phyloP scores from a whole-genome alignment of 2,113 vertebrate species.

The Cheirogaleus medius region DNA sequence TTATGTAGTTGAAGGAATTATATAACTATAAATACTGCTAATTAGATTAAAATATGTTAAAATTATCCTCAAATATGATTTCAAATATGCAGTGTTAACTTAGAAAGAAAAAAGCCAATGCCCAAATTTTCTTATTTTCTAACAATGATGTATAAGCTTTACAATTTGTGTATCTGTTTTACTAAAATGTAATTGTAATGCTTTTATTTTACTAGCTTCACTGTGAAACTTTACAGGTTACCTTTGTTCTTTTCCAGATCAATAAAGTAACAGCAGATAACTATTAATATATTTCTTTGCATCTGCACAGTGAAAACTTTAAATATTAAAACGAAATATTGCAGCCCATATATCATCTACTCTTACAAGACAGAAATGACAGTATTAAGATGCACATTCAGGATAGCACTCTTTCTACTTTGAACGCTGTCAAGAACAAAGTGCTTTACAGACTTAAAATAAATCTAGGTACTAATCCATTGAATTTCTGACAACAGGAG shows the following conservation, averaged over 20 bases:
- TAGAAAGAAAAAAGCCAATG: not conserved
- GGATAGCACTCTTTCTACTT: conserved; percentile 92
- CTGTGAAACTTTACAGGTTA: conserved; percentile 65
- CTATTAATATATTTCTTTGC: conserved; percentile 75
- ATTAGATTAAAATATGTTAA: conserved; percentile 60
- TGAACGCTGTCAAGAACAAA: conserved; percentile 94
- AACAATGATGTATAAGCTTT: not conserved
- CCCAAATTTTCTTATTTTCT: not conserved
- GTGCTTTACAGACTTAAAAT: conserved; percentile 97
- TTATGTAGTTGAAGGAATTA: not conserved
- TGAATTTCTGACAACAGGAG: conserved; percentile 98
- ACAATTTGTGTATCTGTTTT: conserved; percentile 62
- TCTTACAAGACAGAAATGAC: conserved; percentile 94
- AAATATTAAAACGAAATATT: conserved; percentile 91
- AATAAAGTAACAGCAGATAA: conserved; percentile 75
- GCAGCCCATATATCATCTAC: conserved; percentile 89
- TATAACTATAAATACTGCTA: not conserved
- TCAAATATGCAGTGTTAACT: not conserved
- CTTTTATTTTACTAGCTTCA: conserved; percentile 46
- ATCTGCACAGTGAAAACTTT: conserved; percentile 86
- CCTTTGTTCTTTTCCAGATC: conserved; percentile 79
- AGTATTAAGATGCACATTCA: conserved; percentile 92
- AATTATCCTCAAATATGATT: conserved; percentile 42
- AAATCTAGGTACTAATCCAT: conserved; percentile 99
- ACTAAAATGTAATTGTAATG: not conserved